Conservation (phyloP, 2,888 invertebrate species). For the Drosophila neonasuta region DNA sequence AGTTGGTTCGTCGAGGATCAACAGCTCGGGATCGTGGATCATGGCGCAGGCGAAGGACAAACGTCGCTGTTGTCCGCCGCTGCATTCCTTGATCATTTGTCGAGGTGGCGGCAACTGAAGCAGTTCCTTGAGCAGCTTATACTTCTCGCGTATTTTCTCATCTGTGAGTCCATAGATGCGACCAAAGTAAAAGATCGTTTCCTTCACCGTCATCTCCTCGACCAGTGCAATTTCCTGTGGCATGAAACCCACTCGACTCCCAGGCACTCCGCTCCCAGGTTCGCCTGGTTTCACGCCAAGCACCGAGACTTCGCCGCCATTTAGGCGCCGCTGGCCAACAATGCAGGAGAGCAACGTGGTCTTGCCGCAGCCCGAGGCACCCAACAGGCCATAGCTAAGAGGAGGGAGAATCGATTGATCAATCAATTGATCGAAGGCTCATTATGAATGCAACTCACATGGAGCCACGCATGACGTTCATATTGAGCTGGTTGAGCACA, state of each 20-base stretch:
- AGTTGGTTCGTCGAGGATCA: conserved; percentile 96
- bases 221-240: conserved; percentile 94
- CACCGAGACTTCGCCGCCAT: conserved; percentile 89
- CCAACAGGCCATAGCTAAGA: conserved; percentile 91
- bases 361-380: conserved; percentile 95
- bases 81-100: conserved; percentile 87
- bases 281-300: conserved; percentile 88
- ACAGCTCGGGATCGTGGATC: conserved; percentile 92
- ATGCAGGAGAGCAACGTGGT: conserved; percentile 93
- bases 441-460: conserved; percentile 86
- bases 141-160: conserved; percentile 86
- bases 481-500: conserved; percentile 87
- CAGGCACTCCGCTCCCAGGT: conserved; percentile 87
- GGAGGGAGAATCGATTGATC: conserved; percentile 13
- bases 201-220: conserved; percentile 90
- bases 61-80: conserved; percentile 95
- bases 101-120: conserved; percentile 89
- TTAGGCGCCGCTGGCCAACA: conserved; percentile 89
- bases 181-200: conserved; percentile 94
- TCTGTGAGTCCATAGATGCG: conserved; percentile 90
- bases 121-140: conserved; percentile 86
- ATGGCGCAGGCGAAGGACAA: conserved; percentile 94
- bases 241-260: conserved; percentile 92
- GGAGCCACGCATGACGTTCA: conserved; percentile 88
- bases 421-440: conserved; percentile 7